Conservation (phyloP, 2,797 vertebrate species). For the Eutrigla gurnardus region DNA sequence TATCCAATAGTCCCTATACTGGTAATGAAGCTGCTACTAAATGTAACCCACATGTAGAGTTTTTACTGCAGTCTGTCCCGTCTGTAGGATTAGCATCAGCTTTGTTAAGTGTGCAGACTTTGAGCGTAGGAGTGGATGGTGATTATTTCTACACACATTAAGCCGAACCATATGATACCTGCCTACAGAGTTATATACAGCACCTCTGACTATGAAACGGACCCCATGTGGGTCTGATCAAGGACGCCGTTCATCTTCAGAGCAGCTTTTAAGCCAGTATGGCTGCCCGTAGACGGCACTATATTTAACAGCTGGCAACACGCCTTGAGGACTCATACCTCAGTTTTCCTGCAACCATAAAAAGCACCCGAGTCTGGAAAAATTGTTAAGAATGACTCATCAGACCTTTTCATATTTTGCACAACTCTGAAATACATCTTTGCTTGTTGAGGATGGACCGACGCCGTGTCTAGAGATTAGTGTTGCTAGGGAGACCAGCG, state of each 20-base stretch:
- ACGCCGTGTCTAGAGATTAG: background rate
- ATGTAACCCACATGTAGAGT: background rate
- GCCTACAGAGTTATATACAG: background rate
- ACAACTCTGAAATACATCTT: background rate
- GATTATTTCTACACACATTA: background rate
- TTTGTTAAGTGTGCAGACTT: background rate
- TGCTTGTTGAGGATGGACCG: background rate
- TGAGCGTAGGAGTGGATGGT: background rate
- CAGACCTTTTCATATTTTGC: conserved; percentile 18
- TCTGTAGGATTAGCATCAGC: background rate
- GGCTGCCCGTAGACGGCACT: conserved; percentile 9
- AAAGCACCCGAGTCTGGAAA: conserved; percentile 8
- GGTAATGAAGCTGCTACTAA: background rate
- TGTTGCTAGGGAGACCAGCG: background rate
- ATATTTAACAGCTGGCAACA: conserved; percentile 29
- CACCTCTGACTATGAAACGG: background rate
- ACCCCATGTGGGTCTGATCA: background rate
- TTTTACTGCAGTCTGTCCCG: background rate
- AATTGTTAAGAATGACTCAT: conserved; percentile 34
- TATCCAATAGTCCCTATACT: background rate
- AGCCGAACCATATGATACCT: background rate
- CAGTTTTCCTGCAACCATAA: conserved; percentile 29
- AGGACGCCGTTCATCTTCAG: conserved; percentile 21
- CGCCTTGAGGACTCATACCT: conserved; percentile 21
- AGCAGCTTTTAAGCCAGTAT: conserved; percentile 21